Evolutionary conservation across 2,888 invertebrate genomes (phyloP), one percentile per base, ranked within the genome.

Genomic region (Torymus tubicola): DNA sequence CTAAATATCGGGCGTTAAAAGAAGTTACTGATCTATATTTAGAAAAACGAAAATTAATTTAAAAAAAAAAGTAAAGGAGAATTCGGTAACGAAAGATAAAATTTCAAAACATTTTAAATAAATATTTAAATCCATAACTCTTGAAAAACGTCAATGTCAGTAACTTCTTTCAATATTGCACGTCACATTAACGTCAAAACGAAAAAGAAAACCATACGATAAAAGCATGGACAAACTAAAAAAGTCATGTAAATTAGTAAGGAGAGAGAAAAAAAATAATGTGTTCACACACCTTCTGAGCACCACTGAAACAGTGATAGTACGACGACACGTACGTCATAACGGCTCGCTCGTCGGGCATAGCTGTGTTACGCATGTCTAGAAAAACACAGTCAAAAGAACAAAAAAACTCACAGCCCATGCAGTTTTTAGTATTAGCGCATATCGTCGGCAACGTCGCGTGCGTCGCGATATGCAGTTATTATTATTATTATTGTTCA

Each of bases 271-370:
- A 57, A 84, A 82, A 83, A 57, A 84, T 82, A 83, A 16, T 21
- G 67, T 73, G 61, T 81, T 58, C 69, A 90, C 90, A 90, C 90
- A 99, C 99, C 99, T 99, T 99, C 94, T 99, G 98, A 90, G 98
- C 98, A 91, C 99, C 99, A 92, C 98, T 98, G 95, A 99, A 99
- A 93, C 98, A 98, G 94, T 99, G 99, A 94, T 99, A 99, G 94
- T 99, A 99, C 87, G 99, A 98, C 84, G 99, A 99, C 89, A 99
- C 99, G 93, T 99, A 99, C 89, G 99, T 99, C 99, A 99, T 99
- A 92, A 99, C 98, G 87, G 99, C 99, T 91, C 99, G 94, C 94
- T 99, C 99, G 93, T 99, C 99, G 89, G 99, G 99, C 96, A 98
- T 97, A 92, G 97, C 98, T 89, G 98, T 98, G 94, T 97, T 98